Evolutionary conservation across 2,888 invertebrate species (phyloP), one percentile per base, ranked within the genome.

Genomic region (Nineta flava): DNA sequence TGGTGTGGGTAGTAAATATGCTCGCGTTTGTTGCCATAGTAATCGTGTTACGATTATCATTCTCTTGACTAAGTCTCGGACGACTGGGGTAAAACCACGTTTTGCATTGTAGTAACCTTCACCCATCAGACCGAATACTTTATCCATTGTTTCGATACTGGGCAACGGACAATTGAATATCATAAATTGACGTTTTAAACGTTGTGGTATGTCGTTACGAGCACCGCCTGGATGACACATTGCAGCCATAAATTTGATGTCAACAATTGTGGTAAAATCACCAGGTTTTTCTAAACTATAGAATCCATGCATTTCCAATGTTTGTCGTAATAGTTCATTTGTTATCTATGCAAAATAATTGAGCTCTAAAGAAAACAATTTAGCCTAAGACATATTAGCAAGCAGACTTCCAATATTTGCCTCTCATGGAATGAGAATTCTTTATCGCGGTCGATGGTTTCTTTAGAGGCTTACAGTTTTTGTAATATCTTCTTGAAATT

Each of bases 231-330:
- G 91, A 62, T 90, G 88, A 19, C 86, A 88, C 95, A 95, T 94
- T 2, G 95, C 95, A 12, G 84, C 93, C 52, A 95, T 74, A 69
- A 93, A 93, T 61, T 90, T 88, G 40, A 96, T 82, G 65, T 95
- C 95, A 2, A 86, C 77, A 52, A 96, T 81, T 12, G 83, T 85
- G 6, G 84, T 87, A 62, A 96, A 96, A 62, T 96, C 96, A 13
- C 96, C 96, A 0, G 96, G 96, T 66, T 95, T 95, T 65, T 96
- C 95, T 53, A 96, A 73, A 60, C 88, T 94, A 63, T 95, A 96
- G 66, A 96, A 96, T 4, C 96, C 96, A 55, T 84, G 84, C 87
- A 90, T 92, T 61, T 94, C 92, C 86, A 96, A 93, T 9, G 90
- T 84, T 67, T 96, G 95, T 2, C 96, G 77, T 0, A 95, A 91